Evolutionary conservation across 2,888 invertebrate species (phyloP), one percentile per base, ranked within the genome.

Genomic region (Andrena bicolor): DNA sequence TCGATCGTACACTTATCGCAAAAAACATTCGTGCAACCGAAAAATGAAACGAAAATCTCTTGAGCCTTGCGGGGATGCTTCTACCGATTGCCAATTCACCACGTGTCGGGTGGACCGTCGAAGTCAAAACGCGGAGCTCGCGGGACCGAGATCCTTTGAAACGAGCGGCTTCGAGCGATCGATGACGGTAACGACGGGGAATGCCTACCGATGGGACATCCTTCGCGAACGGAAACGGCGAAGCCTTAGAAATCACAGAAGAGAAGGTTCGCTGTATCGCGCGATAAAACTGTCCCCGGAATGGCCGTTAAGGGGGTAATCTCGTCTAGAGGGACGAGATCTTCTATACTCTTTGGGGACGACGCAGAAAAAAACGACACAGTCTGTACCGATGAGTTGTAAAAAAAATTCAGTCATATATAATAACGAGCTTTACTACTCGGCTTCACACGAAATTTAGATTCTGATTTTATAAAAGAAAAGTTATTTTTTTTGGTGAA

Each of bases 1-100:
- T 93, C 93, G 85, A 91, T 90, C 84, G 89, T 90, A 90, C 87
- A 86, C 79, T 85, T 88, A 76, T 82, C 66, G 76, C 35, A 23
- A 65, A 78, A 73, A 49, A 74, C 63, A 26, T 71, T 16, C 5
- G 49, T 23, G 35, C 23, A 64, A 72, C 13, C 28, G 30, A 64
- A 48, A 4, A 32, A 74, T 8, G n/a, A 71, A 32, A 71, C 49
- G 32, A 8, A 65, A 53, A 41, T 30, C 8, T 8, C 23, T 69
- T 60, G 56, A 32, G 35, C n/a, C 35, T 53, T 20, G 26, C 7
- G 60, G 28, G 63, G 68, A 66, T 30, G 28, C 41, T 61, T 71
- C 69, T 28, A 70, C 80, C 71, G 71, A 76, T 80, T 80, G 68
- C 69, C 69, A 69, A 60, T 75, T 76, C 71, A 72, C 60, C 72